phyloP scores from a whole-genome alignment of 2,888 invertebrate species.

The Dolichomitus sp. region DNA sequence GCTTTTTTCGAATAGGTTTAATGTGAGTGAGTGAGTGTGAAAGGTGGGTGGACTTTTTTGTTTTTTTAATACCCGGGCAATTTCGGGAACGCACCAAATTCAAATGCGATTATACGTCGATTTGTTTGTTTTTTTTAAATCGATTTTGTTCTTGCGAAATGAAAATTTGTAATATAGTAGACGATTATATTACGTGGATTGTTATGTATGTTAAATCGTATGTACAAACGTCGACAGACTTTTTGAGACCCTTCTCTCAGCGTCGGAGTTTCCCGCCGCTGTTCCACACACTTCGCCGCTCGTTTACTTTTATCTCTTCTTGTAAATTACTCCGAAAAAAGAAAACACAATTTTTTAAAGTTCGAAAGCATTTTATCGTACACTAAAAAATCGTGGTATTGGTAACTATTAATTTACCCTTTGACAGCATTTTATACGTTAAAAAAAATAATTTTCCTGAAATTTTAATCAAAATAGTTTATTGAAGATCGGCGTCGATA shows the following conservation, averaged over 20 bases:
- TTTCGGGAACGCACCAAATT: not conserved
- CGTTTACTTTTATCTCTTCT: not conserved
- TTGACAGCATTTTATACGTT: not conserved
- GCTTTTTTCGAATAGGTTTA: too few species aligned
- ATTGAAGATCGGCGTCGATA: too few species aligned
- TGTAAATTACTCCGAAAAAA: not conserved
- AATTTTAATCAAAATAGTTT: too few species aligned
- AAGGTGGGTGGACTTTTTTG: not conserved
- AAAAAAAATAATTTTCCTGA: too few species aligned
- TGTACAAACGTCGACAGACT: conserved; percentile 32
- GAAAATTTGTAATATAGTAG: conserved; percentile 46
- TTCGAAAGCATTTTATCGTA: too few species aligned
- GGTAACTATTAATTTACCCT: too few species aligned
- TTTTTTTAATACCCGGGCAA: not conserved
- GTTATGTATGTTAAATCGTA: conserved; percentile 56
- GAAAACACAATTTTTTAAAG: too few species aligned
- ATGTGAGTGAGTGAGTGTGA: not conserved
- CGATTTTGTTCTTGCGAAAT: conserved; percentile 1
- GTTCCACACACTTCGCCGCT: not conserved
- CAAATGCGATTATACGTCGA: not conserved
- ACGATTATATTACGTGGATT: conserved; percentile 54
- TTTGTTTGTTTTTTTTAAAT: conserved; percentile 41
- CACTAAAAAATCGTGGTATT: too few species aligned
- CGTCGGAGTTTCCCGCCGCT: conserved; percentile 14
- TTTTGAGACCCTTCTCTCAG: conserved; percentile 20